Evolutionary conservation across 1,140 invertebrate genomes (phyloP), one percentile per base, ranked within the genome.

Genomic region (Papilio dardanus): DNA sequence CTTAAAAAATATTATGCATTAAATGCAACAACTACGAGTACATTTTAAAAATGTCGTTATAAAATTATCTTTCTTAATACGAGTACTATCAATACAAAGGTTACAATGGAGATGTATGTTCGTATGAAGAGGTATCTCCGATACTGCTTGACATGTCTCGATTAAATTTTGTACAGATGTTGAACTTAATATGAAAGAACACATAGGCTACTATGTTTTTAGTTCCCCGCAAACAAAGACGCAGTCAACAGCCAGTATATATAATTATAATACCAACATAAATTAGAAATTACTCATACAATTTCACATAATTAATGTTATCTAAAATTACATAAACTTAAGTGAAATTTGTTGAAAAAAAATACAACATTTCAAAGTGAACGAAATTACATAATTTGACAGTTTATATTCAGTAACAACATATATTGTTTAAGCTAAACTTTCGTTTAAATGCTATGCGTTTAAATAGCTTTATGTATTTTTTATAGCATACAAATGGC

Each of bases 401-500:
- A 77, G 80, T 90, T 90, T 87, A 86, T 75, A 89, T 88, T 81
- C 88, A 81, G 77, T 68, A 68, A 75, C 79, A 80, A 79, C 74
- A 73, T 69, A 62, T 68, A 65, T 73, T 74, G 74, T 71, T 66
- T 74, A 21, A 24, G 67, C 80, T 50, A 71, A 77, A 87, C 87
- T 90, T 90, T 90, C 88, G 86, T 87, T 80, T 19, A 76, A 76
- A 58, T 68, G 78, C 73, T 76, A 71, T 77, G 82, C 76, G 79
- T 88, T 78, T 75, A 84, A 89, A 89, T 84, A 75, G 83, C 69
- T 79, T 67, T 83, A 84, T 74, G 76, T 28, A 71, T 81, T 80
- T 83, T 74, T 79, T 74, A 77, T 19, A 40, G 87, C 81, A 89
- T 89, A 89, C 85, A 89, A 88, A 89, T 85, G 78, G 79, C 79